These are phyloP conservation scores for Morinoia aosen DNA, from an alignment of 2,888 invertebrate species.

Conservation along the genomic window DNA sequence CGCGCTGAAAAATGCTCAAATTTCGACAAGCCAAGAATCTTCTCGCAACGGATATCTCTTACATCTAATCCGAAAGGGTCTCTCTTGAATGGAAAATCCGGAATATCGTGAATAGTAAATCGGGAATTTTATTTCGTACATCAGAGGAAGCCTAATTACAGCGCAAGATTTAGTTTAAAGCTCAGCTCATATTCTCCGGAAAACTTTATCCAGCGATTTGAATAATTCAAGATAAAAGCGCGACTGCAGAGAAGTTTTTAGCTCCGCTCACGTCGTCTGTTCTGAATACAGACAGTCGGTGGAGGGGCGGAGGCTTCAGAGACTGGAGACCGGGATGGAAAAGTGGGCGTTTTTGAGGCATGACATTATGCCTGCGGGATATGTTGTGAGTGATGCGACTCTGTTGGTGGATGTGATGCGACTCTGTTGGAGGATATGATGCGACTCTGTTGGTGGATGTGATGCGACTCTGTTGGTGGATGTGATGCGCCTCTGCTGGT, in stretches of 20 bases:
- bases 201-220: constrained; percentile 10
- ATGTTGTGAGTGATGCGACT: too few relatives aligned
- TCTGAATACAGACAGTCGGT: not conserved
- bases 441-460: too few relatives aligned
- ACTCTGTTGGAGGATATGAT: too few relatives aligned
- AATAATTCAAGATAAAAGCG: constrained; percentile 1
- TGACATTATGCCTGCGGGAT: not conserved
- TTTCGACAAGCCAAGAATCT: not conserved
- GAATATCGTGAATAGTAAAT: not conserved
- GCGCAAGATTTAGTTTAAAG: not conserved
- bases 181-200: not conserved
- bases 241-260: not conserved
- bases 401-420: too few relatives aligned
- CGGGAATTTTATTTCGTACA: not conserved
- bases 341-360: not conserved
- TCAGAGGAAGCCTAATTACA: not conserved
- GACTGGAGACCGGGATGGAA: too few relatives aligned
- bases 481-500: too few relatives aligned
- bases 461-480: too few relatives aligned
- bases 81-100: not conserved
- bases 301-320: not conserved
- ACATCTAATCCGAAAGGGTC: not conserved
- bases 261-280: not conserved
- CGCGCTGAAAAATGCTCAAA: not conserved
- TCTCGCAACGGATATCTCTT: not conserved